A percentile compares a stretch with the other conserved stretches of the same genome.
phyloP scores from a whole-genome alignment of 2,113 vertebrate species.

The Pachypanchax playfairii region DNA sequence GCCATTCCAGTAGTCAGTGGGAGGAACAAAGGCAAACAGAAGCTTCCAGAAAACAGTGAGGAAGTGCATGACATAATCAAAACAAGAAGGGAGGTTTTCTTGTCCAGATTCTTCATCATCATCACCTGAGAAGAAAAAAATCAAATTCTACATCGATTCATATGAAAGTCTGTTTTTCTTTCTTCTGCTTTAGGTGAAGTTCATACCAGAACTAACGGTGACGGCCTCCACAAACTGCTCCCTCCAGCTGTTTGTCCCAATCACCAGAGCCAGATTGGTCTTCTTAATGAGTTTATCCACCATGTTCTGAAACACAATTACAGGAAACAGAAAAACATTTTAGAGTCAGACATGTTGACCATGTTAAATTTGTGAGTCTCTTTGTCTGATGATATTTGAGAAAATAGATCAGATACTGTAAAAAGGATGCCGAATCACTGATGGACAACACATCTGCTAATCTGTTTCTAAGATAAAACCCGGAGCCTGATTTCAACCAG shows the following conservation, averaged over 20 bases:
- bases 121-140: slow-evolving; percentile 62
- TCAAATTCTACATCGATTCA: background rate
- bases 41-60: slow-evolving; percentile 98
- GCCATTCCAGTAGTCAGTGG: slow-evolving; percentile 94
- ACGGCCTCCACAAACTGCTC: slow-evolving; percentile 96
- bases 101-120: slow-evolving; percentile 87
- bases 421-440: too few species aligned
- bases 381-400: too few species aligned
- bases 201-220: slow-evolving; percentile 78
- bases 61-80: slow-evolving; percentile 97
- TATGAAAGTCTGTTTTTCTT: too few species aligned
- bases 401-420: too few species aligned
- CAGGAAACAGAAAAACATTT: background rate
- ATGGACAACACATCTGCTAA: too few species aligned
- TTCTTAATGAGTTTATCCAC: slow-evolving; percentile 99
- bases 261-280: slow-evolving; percentile 94
- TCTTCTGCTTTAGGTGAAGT: background rate
- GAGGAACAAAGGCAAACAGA: slow-evolving; percentile 94
- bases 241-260: slow-evolving; percentile 97
- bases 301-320: slow-evolving; percentile 83
- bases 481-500: too few species aligned
- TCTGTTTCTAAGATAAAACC: too few species aligned
- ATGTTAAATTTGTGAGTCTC: too few species aligned
- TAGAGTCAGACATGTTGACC: too few species aligned
- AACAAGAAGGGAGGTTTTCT: slow-evolving; percentile 91